Conservation (phyloP, 1,140 invertebrate genomes). For the Rhyacophila brunnea region DNA sequence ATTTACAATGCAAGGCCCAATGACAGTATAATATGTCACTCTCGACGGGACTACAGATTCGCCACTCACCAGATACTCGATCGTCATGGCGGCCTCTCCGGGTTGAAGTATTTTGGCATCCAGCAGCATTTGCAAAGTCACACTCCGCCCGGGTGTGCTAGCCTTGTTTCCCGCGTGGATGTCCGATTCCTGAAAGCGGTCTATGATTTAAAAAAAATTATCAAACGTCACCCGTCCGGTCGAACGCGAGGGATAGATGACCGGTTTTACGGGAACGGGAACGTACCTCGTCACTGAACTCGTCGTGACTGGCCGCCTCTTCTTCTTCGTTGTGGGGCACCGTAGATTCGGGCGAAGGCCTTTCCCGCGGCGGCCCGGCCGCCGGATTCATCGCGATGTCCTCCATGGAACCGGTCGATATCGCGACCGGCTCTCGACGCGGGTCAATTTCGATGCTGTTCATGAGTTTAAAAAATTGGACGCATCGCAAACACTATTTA, state of each 20-base stretch:
- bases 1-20: too few relatives aligned
- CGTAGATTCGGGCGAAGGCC: background rate
- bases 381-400: slow-evolving; percentile 10
- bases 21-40: too few relatives aligned
- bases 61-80: slow-evolving; percentile 81
- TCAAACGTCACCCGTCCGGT: slow-evolving; percentile 3
- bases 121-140: slow-evolving; percentile 82
- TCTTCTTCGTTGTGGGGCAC: slow-evolving; percentile 40
- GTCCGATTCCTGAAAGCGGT: slow-evolving; percentile 55
- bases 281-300: slow-evolving; percentile 58
- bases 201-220: background rate
- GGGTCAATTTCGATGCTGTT: slow-evolving; percentile 31
- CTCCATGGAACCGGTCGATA: background rate
- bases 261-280: too few relatives aligned
- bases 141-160: slow-evolving; percentile 63
- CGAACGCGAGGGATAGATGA: too few relatives aligned
- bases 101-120: slow-evolving; percentile 78
- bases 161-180: slow-evolving; percentile 51
- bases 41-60: too few relatives aligned
- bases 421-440: slow-evolving; percentile 26
- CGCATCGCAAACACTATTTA: too few relatives aligned
- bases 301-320: slow-evolving; percentile 55
- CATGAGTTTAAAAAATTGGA: too few relatives aligned
- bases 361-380: slow-evolving; percentile 13
- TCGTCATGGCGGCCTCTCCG: slow-evolving; percentile 77